Percentiles rank a stretch among this genome's conserved stretches.
Evolutionary conservation across 2,888 invertebrate genomes (phyloP).

Genomic region (Dastarcus helophoroides): DNA sequence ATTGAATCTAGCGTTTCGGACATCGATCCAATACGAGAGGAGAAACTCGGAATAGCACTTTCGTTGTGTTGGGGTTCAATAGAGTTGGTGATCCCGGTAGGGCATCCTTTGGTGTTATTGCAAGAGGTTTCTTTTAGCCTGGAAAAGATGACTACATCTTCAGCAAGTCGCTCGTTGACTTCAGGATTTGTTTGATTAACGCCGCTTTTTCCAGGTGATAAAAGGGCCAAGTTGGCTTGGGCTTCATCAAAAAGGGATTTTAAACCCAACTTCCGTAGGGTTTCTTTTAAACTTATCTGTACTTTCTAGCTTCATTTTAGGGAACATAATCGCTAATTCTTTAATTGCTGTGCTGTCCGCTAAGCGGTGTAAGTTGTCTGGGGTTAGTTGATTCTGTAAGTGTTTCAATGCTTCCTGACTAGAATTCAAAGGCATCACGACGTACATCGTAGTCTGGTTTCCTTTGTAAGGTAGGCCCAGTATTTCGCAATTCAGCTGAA

Average conservation of each 20-base stretch:
- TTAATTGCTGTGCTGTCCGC: conserved; percentile 38
- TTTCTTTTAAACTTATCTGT: conserved; percentile 43
- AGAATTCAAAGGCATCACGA: conserved; percentile 48
- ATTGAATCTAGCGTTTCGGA: conserved; percentile 26
- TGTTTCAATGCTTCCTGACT: conserved; percentile 37
- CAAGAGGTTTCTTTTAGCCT: no score
- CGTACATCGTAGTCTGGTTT: conserved; percentile 51
- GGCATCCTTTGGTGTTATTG: no score
- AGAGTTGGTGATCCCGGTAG: no score
- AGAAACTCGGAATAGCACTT: neutral
- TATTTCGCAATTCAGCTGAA: conserved; percentile 45
- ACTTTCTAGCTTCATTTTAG: conserved; percentile 60
- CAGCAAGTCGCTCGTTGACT: conserved; percentile 5
- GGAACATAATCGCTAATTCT: conserved; percentile 48
- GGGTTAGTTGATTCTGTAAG: conserved; percentile 40
- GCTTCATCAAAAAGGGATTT: conserved; percentile 48
- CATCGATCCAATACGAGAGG: no score
- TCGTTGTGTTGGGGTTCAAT: conserved; percentile 9
- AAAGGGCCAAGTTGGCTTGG: conserved; percentile 55
- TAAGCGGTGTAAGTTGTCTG: conserved; percentile 39
- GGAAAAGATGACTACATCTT: no score
- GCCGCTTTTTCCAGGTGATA: conserved; percentile 39
- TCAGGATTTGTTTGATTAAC: no score
- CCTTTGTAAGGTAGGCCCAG: conserved; percentile 63
- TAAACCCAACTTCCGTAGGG: conserved; percentile 49